A percentile compares a stretch with the other conserved stretches of the same genome.
phyloP scores from a whole-genome alignment of 2,797 vertebrate genomes.

The Hephaestus fuliginosus region DNA sequence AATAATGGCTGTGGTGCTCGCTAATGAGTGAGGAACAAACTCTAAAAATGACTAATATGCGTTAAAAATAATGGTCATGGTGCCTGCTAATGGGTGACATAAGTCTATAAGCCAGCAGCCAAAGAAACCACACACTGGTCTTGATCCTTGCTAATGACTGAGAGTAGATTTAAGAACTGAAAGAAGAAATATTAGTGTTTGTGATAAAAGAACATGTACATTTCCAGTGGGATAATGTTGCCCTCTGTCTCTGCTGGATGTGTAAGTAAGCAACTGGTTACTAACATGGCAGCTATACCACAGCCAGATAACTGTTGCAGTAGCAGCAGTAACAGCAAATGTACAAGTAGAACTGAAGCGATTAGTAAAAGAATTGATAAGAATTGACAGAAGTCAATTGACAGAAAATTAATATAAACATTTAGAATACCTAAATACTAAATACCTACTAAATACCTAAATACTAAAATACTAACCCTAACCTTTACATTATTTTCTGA shows the following conservation, averaged over 20 bases:
- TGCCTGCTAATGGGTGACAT: constrained; percentile 58
- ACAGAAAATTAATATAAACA: not conserved
- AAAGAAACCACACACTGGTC: constrained; percentile 41
- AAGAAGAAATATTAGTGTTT: not conserved
- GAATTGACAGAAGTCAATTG: not conserved
- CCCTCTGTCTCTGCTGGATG: not conserved
- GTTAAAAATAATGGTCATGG: constrained; percentile 51
- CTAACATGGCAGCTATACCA: not conserved
- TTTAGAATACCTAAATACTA: too few relatives aligned
- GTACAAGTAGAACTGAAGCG: too few relatives aligned
- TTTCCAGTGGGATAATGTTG: not conserved
- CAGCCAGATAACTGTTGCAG: too few relatives aligned
- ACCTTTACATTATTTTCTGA: too few relatives aligned
- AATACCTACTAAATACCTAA: too few relatives aligned
- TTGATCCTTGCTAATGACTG: constrained; percentile 12
- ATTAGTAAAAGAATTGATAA: not conserved
- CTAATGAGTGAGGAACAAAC: constrained; percentile 54
- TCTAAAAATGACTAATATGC: constrained; percentile 49
- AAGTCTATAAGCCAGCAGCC: constrained; percentile 28
- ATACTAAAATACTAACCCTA: too few relatives aligned
- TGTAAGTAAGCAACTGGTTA: not conserved
- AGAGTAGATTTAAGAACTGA: constrained; percentile 10
- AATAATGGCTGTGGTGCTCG: constrained; percentile 41
- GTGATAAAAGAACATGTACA: not conserved
- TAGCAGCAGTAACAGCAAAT: too few relatives aligned